Evolutionary conservation across 2,113 vertebrate species (phyloP).

Genomic region (Caranx melampygus): DNA sequence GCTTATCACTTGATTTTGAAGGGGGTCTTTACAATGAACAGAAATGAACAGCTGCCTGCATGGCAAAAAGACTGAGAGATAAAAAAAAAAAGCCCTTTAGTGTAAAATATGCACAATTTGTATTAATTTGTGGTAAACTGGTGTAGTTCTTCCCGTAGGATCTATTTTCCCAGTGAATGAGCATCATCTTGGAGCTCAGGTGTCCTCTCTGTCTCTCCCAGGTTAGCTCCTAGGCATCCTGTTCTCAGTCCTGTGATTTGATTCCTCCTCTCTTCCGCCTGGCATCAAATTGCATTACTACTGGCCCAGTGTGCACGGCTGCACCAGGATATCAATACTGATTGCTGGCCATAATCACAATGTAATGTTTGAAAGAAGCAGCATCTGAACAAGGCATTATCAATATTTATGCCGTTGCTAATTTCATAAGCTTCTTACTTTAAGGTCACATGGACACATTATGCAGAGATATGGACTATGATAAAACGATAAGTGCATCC

Average conservation of each 20-base stretch:
- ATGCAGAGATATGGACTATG: conserved; percentile 57
- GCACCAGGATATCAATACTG: conserved; percentile 62
- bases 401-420: conserved; percentile 68
- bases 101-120: no score
- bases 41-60: no score
- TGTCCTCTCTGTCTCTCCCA: conserved; percentile 39
- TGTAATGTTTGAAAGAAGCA: conserved; percentile 62
- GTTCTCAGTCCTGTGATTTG: conserved; percentile 59
- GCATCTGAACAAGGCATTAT: conserved; percentile 65
- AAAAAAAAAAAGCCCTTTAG: no score
- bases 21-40: no score
- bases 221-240: conserved; percentile 51
- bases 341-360: conserved; percentile 56
- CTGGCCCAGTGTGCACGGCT: conserved; percentile 21
- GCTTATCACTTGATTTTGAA: no score
- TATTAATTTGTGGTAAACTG: background rate
- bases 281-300: conserved; percentile 64
- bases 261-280: conserved; percentile 57
- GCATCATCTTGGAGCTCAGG: conserved; percentile 48
- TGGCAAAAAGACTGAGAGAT: no score
- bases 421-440: conserved; percentile 62
- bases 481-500: conserved; percentile 43
- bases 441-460: conserved; percentile 61
- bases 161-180: conserved; percentile 23
- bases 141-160: background rate